Percentiles rank a stretch among this genome's conserved stretches.
Conservation (phyloP, 2,113 vertebrate genomes). For the Cichladusa arquata region DNA sequence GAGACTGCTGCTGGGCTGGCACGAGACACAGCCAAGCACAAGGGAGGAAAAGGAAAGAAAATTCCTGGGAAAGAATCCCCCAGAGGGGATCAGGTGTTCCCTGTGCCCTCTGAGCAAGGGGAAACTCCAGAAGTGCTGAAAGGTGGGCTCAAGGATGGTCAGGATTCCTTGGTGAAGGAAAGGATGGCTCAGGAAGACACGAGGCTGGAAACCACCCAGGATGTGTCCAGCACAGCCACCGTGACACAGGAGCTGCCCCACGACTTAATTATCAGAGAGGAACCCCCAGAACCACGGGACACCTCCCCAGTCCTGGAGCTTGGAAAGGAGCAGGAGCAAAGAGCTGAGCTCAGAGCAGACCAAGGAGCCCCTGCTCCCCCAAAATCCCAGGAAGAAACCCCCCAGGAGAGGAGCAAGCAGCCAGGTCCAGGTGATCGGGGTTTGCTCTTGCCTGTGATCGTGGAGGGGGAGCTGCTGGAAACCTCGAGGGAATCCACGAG, state of each 20-base stretch:
- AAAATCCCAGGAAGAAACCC: background rate
- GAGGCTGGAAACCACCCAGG: background rate
- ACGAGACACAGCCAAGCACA: background rate
- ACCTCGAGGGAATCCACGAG: background rate
- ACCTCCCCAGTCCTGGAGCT: background rate
- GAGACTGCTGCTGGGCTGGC: background rate
- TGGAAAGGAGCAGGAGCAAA: background rate
- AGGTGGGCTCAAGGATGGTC: background rate
- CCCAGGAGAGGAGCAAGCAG: constrained; percentile 27
- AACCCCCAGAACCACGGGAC: background rate
- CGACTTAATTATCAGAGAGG: background rate
- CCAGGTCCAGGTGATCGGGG: background rate
- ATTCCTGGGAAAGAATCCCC: background rate
- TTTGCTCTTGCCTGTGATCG: background rate
- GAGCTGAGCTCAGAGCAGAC: background rate
- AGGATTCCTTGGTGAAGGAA: background rate
- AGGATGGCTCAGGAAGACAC: background rate
- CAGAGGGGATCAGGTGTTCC: background rate
- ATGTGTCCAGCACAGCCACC: background rate
- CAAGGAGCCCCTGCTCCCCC: background rate
- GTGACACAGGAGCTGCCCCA: background rate
- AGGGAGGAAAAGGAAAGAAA: background rate
- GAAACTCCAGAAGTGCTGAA: background rate
- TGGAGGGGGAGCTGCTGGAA: constrained; percentile 50
- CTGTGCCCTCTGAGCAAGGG: background rate